A percentile compares a stretch with the other conserved stretches of the same genome.
phyloP scores from a whole-genome alignment of 2,888 invertebrate genomes.

The Luperina nickerlii region DNA sequence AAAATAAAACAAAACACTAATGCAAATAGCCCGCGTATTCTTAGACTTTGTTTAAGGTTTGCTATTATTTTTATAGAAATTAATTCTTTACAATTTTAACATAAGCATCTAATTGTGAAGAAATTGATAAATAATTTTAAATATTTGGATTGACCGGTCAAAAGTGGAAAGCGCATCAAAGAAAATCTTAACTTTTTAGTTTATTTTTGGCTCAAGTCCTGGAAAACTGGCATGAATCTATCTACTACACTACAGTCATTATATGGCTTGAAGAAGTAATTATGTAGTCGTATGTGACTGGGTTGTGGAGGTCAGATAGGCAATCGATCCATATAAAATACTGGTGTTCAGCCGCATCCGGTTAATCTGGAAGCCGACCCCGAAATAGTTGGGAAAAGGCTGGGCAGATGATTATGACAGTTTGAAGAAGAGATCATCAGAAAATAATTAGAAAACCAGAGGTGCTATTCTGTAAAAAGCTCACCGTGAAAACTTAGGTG shows the following conservation, averaged over 20 bases:
- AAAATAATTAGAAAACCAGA: too few relatives aligned
- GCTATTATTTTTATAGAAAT: background rate
- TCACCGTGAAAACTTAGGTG: too few relatives aligned
- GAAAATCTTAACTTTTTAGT: background rate
- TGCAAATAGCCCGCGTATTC: conserved; percentile 6
- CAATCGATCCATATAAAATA: background rate
- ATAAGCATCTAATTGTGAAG: background rate
- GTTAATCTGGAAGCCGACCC: background rate
- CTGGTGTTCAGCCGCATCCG: background rate
- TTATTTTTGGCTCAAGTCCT: background rate
- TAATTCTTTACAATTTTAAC: background rate
- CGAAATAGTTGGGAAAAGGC: background rate
- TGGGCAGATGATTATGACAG: background rate
- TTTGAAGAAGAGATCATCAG: background rate
- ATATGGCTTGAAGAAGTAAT: background rate
- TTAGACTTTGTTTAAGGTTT: background rate
- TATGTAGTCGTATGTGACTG: background rate
- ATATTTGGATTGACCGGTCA: background rate
- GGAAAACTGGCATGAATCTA: background rate
- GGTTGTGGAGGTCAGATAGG: background rate
- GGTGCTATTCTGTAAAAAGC: too few relatives aligned
- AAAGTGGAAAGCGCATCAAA: background rate
- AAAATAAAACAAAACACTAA: conserved; percentile 40
- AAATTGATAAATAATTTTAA: background rate
- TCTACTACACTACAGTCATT: background rate